Base-by-base conservation (phyloP, 2,888 invertebrate species). In the Lysandra coridon region DNA sequence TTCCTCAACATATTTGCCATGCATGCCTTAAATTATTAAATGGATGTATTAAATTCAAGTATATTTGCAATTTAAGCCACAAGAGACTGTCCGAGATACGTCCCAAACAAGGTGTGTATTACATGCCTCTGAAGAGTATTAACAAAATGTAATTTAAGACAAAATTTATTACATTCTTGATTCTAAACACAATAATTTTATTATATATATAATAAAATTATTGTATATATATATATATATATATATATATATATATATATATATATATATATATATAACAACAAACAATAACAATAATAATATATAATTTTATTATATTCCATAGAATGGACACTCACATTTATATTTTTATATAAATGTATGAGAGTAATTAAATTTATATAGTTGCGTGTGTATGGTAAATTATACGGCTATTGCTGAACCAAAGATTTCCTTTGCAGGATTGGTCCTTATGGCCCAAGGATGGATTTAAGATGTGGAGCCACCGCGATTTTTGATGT, bases 21-120 rank as follows among this genome's bases (percentile, higher is more conserved):
- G 88, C 84, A 79, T 94, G 94, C 82, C 82, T 92, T 69, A 88
- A 91, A 81, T 86, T 94, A 17, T 85, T 94, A 40, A 91, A 93
- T 86, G 91, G 93, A 74, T 93, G 93, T 81, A 91, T 93, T 60
- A 87, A 87, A 85, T 94, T 94, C 79, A 87, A 92, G 81, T 90
- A 93, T 80, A 86, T 93, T 87, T 94, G 93, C 81, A 92, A 90
- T 82, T 88, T 83, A 78, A 93, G 84, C 78, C 89, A 92, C 78
- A 87, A 89, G 78, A 83, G 82, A 49, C 81, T 92, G 7, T 81
- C 86, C 81, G 88, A 90, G 82, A 69, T 88, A 40, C 84, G 86
- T 69, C 89, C 91, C 78, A 92, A 92, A 79, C 87, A 90, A 90
- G 92, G 93, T 92, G 87, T 23, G 33, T 6, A 75, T 60, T 60